Percentiles rank a stretch among this genome's conserved stretches.
Evolutionary conservation across 37 sponge, comb jelly and placozoan genomes (phyloP).

Genomic region (Geodia barretti): DNA sequence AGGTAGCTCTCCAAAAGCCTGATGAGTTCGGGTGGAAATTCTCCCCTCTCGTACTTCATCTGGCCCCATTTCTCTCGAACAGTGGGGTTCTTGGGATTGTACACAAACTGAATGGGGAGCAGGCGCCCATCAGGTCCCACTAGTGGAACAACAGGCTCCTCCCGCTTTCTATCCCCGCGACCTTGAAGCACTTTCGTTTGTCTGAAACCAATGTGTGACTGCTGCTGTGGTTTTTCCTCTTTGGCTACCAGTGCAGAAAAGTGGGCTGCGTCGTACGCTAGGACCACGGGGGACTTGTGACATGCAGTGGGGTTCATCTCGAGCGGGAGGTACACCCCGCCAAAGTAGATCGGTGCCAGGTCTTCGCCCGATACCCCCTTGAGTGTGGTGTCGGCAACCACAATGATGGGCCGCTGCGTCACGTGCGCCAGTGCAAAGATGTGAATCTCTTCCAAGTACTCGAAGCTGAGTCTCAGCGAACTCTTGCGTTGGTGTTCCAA

Average conservation of each 20-base stretch:
- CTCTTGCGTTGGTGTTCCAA: conserved; percentile 39
- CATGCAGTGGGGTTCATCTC: conserved; percentile 77
- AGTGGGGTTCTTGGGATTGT: conserved; percentile 55
- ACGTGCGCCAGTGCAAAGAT: conserved; percentile 92
- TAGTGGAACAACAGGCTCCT: conserved; percentile 79
- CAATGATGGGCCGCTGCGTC: conserved; percentile 83
- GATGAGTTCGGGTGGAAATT: conserved; percentile 58
- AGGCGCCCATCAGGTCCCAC: conserved; percentile 72
- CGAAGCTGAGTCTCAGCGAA: conserved; percentile 59
- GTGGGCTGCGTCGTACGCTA: conserved; percentile 92
- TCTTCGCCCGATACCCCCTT: conserved; percentile 66
- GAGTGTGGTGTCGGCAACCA: conserved; percentile 78
- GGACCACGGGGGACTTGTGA: conserved; percentile 88
- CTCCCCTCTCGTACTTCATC: conserved; percentile 28
- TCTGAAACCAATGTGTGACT: not conserved
- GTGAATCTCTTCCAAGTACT: conserved; percentile 96
- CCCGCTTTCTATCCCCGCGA: conserved; percentile 6
- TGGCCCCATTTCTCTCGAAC: conserved; percentile 41
- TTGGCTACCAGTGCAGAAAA: conserved; percentile 89
- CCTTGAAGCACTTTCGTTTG: conserved; percentile 1
- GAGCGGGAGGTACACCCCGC: conserved; percentile 94
- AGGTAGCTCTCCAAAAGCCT: conserved; percentile 63
- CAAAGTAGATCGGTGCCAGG: conserved; percentile 93
- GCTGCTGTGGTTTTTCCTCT: conserved; percentile 23
- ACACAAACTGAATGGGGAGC: conserved; percentile 82